Conservation (phyloP, 1,140 invertebrate genomes). For the Drosophila seguyi region DNA sequence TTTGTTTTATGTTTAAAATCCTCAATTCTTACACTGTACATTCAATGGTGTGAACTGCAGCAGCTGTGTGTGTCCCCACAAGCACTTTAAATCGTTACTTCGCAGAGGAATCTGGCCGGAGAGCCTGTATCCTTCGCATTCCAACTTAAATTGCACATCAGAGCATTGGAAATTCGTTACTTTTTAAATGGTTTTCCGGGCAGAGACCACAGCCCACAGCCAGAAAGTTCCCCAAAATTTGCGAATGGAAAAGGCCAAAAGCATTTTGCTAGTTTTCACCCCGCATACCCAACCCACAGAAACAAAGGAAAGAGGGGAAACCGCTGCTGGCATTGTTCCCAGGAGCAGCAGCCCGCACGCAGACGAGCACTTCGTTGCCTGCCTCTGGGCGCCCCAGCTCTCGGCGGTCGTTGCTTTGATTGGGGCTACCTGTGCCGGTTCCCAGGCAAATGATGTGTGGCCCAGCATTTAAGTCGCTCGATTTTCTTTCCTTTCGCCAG, state of each 20-base stretch:
- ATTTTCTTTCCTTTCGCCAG: slow-evolving; percentile 45
- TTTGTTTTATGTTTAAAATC: not conserved
- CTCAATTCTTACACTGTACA: too few species aligned
- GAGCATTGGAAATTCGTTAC: slow-evolving; percentile 37
- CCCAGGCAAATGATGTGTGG: slow-evolving; percentile 65
- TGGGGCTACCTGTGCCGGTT: slow-evolving; percentile 70
- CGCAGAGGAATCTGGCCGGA: slow-evolving; percentile 5
- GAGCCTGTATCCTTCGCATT: not conserved
- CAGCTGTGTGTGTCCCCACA: slow-evolving; percentile 49
- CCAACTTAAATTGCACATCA: slow-evolving; percentile 25
- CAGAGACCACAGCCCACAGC: slow-evolving; percentile 33
- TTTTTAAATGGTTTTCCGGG: slow-evolving; percentile 27
- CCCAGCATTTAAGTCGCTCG: slow-evolving; percentile 70
- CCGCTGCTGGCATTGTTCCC: slow-evolving; percentile 61
- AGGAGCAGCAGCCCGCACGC: slow-evolving; percentile 55
- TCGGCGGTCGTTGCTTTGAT: slow-evolving; percentile 58
- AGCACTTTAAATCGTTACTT: slow-evolving; percentile 16
- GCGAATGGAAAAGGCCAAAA: slow-evolving; percentile 49
- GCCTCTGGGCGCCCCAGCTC: slow-evolving; percentile 46
- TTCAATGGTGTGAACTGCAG: slow-evolving; percentile 64
- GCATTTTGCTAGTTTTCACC: slow-evolving; percentile 48
- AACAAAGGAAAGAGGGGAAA: slow-evolving; percentile 18
- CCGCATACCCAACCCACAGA: not conserved
- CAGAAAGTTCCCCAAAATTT: slow-evolving; percentile 27
- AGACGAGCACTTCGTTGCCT: slow-evolving; percentile 51